phyloP scores from a whole-genome alignment of 2,888 invertebrate genomes.

The Mesorhabditis sp. region DNA sequence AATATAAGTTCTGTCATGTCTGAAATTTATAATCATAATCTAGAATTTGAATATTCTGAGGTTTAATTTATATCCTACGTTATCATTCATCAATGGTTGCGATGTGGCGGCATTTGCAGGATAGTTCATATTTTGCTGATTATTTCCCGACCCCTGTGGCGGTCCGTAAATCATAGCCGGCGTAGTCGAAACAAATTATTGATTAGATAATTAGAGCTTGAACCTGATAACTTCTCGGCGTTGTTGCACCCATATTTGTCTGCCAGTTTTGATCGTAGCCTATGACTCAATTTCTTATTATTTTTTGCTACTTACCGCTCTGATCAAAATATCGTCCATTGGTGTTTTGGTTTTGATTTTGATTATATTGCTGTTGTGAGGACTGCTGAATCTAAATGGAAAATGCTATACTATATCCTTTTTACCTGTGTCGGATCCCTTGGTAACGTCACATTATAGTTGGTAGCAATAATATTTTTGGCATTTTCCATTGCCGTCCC shows the following conservation, averaged over 20 bases:
- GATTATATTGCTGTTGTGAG: slow-evolving; percentile 11
- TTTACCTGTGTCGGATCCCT: not conserved
- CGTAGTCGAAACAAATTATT: not conserved
- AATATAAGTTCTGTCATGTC: no score
- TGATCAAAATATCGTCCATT: not conserved
- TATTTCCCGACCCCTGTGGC: not conserved
- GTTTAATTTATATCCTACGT: no score
- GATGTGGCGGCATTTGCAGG: slow-evolving; percentile 11
- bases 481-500: slow-evolving; percentile 10
- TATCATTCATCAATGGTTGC: not conserved
- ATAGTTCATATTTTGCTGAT: slow-evolving; percentile 11
- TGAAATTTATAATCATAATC: no score
- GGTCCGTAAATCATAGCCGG: slow-evolving; percentile 3
- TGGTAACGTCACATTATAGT: slow-evolving; percentile 19
- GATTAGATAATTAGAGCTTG: not conserved
- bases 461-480: slow-evolving; percentile 23
- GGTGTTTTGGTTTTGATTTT: slow-evolving; percentile 6
- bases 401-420: not conserved
- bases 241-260: not conserved
- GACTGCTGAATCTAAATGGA: slow-evolving; percentile 1
- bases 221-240: not conserved
- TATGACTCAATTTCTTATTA: slow-evolving; percentile 6
- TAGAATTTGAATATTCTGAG: no score
- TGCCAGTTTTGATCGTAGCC: not conserved
- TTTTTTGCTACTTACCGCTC: not conserved